Evolutionary conservation across 2,797 vertebrate genomes (phyloP), one percentile per base, ranked within the genome.

Genomic region (Gadopsis marmoratus): DNA sequence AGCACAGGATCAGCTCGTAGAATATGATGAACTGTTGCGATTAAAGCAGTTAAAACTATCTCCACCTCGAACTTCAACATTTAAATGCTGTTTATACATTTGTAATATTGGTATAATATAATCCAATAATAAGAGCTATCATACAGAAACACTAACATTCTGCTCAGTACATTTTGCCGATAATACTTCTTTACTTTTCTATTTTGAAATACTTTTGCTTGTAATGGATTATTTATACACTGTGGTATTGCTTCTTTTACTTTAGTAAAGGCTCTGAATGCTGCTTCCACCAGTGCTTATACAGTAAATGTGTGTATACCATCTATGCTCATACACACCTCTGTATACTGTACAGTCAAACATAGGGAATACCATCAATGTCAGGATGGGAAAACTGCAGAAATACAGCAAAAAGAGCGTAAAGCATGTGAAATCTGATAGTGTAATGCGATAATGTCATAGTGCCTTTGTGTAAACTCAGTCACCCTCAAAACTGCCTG

Each of bases 401-500:
- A 59, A 59, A 62, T n/a, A 33, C 76, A n/a, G 47, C 35, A 43
- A n/a, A 74, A 51, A 31, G 7, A 72, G 23, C 47, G 13, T 26
- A 3, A 77, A 54, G n/a, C 13, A 21, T 2, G 19, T 54, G 14
- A 39, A 61, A 26, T 51, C 59, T 65, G 75, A 59, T 58, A 14
- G n/a, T n/a, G n/a, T n/a, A n/a, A n/a, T n/a, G n/a, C n/a, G n/a
- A n/a, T n/a, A n/a, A n/a, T n/a, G n/a, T n/a, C n/a, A n/a, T n/a
- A n/a, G n/a, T n/a, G n/a, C n/a, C n/a, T n/a, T n/a, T n/a, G n/a
- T n/a, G 55, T 79, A 31, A 72, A 69, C 63, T 76, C 58, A 64
- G 43, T 81, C 35, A 1, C 35, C 59, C 59, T 59, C 4, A 54
- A 67, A 74, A 50, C 68, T 37, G 54, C 47, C 59, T 63, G 73